Conservation (phyloP, 2,888 invertebrate species). For the Cyclophora punctaria region DNA sequence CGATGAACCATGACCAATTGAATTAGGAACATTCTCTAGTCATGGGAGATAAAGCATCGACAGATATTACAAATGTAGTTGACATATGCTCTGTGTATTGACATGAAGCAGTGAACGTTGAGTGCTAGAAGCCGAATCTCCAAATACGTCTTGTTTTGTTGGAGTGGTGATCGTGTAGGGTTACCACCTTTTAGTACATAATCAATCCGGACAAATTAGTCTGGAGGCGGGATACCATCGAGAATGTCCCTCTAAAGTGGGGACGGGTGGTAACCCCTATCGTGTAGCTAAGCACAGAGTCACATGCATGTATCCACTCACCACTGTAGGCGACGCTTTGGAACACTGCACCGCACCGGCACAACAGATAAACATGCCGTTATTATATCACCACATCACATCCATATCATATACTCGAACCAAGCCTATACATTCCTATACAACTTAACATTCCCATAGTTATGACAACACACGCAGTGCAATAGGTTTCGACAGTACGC, state of each 20-base stretch:
- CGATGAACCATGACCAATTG: not conserved
- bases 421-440: not conserved
- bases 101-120: slow-evolving; percentile 33
- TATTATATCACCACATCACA: slow-evolving; percentile 24
- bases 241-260: slow-evolving; percentile 43
- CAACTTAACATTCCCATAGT: no score
- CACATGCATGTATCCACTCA: slow-evolving; percentile 81
- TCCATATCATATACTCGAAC: slow-evolving; percentile 8
- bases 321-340: slow-evolving; percentile 97
- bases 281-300: slow-evolving; percentile 38
- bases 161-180: no score
- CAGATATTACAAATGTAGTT: slow-evolving; percentile 18
- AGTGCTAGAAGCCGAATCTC: slow-evolving; percentile 33
- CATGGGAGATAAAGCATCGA: slow-evolving; percentile 11
- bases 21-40: slow-evolving; percentile 8
- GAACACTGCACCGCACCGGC: slow-evolving; percentile 85
- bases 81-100: slow-evolving; percentile 23
- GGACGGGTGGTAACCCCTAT: slow-evolving; percentile 4
- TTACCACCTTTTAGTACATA: no score
- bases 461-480: slow-evolving; percentile 4
- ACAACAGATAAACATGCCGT: slow-evolving; percentile 73
- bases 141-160: no score
- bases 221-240: no score
- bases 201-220: no score
- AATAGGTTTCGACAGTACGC: slow-evolving; percentile 3